Conservation (phyloP, 2,113 vertebrate species). For the Chiloscyllium plagiosum region DNA sequence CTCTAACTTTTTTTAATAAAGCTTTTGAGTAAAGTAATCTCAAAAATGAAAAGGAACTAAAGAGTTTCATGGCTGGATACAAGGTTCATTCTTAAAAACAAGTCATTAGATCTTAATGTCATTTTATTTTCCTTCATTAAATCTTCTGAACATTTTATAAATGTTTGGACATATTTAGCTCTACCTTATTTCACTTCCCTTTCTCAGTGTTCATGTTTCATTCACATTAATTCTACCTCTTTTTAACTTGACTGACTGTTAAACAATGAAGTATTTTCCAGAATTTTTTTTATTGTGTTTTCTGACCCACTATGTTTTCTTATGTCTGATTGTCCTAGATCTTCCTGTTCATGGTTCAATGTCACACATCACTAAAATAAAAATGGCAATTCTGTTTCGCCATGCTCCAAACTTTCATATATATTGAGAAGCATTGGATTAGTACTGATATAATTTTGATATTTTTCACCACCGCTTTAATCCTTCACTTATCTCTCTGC, state of each 20-base stretch:
- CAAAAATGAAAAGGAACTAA: background rate
- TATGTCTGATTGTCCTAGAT: background rate
- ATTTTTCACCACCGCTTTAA: background rate
- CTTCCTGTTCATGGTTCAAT: background rate
- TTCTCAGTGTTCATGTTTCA: background rate
- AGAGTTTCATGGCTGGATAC: background rate
- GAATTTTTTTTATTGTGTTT: background rate
- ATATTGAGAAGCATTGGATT: background rate
- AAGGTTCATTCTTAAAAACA: background rate
- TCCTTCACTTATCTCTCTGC: background rate
- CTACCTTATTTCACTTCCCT: background rate
- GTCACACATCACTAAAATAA: background rate
- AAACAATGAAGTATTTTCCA: background rate
- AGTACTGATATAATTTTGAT: background rate
- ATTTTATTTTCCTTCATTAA: conserved; percentile 14
- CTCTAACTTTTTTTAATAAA: background rate
- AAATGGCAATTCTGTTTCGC: background rate
- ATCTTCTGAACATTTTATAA: background rate
- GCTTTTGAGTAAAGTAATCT: background rate
- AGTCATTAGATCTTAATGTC: background rate
- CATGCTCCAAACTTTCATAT: background rate
- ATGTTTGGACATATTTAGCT: background rate
- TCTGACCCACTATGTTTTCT: background rate
- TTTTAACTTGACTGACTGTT: background rate
- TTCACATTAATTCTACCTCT: background rate